Evolutionary conservation across 2,797 vertebrate species (phyloP).

Genomic region (Menidia menidia): DNA sequence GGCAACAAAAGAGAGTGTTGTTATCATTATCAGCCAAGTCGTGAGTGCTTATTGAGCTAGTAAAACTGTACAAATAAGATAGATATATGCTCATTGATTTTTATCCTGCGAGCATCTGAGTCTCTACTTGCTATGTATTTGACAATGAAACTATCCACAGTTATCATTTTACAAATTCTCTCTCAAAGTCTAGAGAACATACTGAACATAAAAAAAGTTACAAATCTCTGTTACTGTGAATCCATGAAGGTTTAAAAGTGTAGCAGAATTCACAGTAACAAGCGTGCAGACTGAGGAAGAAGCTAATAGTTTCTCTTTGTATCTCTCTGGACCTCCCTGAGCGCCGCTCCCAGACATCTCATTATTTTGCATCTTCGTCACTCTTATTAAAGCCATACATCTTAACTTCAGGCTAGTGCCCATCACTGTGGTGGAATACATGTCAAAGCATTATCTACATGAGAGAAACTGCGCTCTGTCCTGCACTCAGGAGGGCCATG

Average conservation of each 20-base stretch:
- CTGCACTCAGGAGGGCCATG: conserved; percentile 70
- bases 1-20: not conserved
- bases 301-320: conserved; percentile 38
- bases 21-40: not conserved
- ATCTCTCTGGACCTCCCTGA: conserved; percentile 39
- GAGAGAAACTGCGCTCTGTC: conserved; percentile 51
- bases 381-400: conserved; percentile 80
- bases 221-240: conserved; percentile 17
- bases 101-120: not conserved
- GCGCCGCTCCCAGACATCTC: conserved; percentile 61
- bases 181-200: not conserved
- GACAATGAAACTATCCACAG: not conserved
- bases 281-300: conserved; percentile 15
- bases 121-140: not conserved
- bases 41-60: not conserved
- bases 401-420: conserved; percentile 66
- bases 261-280: conserved; percentile 19
- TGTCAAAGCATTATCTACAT: conserved; percentile 69
- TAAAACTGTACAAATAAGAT: not conserved
- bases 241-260: conserved; percentile 31
- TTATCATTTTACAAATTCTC: conserved; percentile 4
- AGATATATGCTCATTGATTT: not conserved
- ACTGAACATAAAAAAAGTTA: not conserved
- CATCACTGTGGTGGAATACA: conserved; percentile 60
- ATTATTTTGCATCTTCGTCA: conserved; percentile 77